phyloP scores from a whole-genome alignment of 2,113 vertebrate genomes.

The Spermophilus dauricus region DNA sequence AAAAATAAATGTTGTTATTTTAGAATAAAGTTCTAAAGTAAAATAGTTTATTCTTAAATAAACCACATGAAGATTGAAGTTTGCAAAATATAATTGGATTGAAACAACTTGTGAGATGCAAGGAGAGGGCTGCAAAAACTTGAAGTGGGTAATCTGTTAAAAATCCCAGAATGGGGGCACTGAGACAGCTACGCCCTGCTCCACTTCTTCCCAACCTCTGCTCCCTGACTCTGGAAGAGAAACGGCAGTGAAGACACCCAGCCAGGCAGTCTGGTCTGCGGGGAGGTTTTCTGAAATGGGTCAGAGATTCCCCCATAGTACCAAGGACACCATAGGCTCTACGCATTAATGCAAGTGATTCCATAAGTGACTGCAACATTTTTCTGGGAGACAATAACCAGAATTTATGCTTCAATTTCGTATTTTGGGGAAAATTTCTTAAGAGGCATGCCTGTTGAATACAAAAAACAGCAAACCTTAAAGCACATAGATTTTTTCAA shows the following conservation, averaged over 20 bases:
- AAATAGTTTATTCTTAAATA: not conserved
- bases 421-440: not conserved
- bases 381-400: not conserved
- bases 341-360: not conserved
- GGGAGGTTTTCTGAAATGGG: not conserved
- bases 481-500: not conserved
- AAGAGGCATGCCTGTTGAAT: not conserved
- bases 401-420: not conserved
- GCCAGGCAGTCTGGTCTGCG: not conserved
- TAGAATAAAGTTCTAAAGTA: not conserved
- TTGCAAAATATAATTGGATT: not conserved
- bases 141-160: not conserved
- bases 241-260: not conserved
- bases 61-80: not conserved
- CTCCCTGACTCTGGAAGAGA: not conserved
- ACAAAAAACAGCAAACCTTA: not conserved
- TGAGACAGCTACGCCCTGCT: not conserved
- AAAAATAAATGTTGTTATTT: not conserved
- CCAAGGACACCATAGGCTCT: not conserved
- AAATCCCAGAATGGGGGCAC: not conserved
- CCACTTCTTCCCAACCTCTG: not conserved
- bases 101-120: not conserved
- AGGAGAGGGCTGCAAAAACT: not conserved
- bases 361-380: not conserved
- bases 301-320: not conserved